phyloP scores from a whole-genome alignment of 2,113 vertebrate genomes.

The Perca fluviatilis region DNA sequence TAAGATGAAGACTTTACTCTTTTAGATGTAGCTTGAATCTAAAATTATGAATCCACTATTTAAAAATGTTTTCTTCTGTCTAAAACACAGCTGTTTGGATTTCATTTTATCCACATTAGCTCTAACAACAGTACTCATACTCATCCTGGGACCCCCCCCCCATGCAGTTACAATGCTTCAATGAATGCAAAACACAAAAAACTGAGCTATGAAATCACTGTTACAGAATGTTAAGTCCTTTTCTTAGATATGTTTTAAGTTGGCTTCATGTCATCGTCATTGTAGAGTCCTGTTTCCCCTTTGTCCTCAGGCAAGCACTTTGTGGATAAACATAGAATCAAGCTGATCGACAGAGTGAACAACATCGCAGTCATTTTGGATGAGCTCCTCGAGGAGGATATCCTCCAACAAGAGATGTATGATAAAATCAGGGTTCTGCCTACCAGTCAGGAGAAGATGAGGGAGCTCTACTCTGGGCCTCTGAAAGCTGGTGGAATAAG shows the following conservation, averaged over 20 bases:
- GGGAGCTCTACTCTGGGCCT: not conserved
- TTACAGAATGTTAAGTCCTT: not conserved
- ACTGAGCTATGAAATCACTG: not conserved
- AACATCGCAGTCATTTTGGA: constrained; percentile 59
- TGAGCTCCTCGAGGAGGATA: not conserved
- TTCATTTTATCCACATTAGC: not conserved
- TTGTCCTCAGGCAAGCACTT: constrained; percentile 47
- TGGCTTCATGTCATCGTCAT: not conserved
- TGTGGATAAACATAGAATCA: constrained; percentile 16
- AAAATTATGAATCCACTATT: not conserved
- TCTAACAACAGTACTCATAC: not conserved
- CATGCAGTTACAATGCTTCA: too few relatives aligned
- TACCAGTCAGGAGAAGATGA: not conserved
- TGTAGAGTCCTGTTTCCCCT: not conserved
- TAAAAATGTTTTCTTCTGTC: not conserved
- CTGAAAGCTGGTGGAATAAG: accelerated
- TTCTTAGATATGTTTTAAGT: not conserved
- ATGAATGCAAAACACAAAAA: too few relatives aligned
- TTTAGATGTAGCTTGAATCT: not conserved
- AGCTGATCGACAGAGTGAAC: constrained; percentile 46
- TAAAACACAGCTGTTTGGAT: not conserved
- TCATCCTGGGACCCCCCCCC: not conserved
- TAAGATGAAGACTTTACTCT: not conserved
- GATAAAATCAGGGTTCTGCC: accelerated
- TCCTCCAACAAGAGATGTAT: constrained; percentile 21